Percentiles rank a stretch among this genome's conserved stretches.
Conservation (phyloP, 2,797 vertebrate species). For the Lithobates pipiens region DNA sequence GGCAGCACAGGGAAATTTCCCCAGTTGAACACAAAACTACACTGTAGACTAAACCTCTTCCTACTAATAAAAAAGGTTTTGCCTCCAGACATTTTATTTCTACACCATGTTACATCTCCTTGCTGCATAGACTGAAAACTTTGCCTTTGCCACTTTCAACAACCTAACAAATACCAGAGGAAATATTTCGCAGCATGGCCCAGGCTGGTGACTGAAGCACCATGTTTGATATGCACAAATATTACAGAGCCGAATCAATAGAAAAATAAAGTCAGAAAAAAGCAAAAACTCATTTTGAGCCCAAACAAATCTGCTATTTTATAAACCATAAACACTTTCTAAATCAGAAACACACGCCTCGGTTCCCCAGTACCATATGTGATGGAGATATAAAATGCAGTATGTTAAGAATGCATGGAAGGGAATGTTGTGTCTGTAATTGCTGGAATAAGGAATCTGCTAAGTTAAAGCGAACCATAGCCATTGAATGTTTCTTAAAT, state of each 20-base stretch:
- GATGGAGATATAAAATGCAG: constrained; percentile 10
- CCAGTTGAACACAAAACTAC: too few species aligned
- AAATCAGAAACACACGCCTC: constrained; percentile 50
- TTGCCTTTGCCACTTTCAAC: background rate
- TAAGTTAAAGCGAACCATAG: background rate
- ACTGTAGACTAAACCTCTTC: too few species aligned
- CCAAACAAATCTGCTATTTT: constrained; percentile 12
- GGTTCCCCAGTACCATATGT: constrained; percentile 51
- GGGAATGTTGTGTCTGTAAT: constrained; percentile 30
- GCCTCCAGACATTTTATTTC: too few species aligned
- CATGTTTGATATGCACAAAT: background rate
- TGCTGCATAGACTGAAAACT: background rate
- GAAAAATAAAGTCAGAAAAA: background rate
- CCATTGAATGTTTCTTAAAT: background rate
- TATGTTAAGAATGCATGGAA: constrained; percentile 28
- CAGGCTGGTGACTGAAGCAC: background rate
- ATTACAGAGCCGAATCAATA: background rate
- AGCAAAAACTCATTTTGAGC: background rate
- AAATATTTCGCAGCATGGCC: background rate
- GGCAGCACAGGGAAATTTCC: too few species aligned
- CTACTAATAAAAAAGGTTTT: too few species aligned
- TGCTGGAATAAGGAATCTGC: background rate
- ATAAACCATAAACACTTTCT: constrained; percentile 22
- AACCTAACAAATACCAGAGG: background rate
- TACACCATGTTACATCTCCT: background rate